These are phyloP conservation scores for Eudemis profundana DNA, from an alignment of 2,888 invertebrate genomes.

Conservation along the genomic window DNA sequence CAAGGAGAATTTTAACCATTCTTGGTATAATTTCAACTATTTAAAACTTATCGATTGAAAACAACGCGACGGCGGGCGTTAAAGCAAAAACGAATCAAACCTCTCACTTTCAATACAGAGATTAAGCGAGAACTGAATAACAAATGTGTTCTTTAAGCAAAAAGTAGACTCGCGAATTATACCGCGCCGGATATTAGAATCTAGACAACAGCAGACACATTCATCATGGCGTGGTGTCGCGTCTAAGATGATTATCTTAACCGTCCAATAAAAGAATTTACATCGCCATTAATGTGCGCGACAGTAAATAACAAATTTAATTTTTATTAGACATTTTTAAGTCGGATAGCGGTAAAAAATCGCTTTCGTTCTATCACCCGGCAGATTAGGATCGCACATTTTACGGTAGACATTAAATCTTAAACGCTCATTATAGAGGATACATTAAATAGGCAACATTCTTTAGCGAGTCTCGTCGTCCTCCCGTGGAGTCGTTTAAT, in stretches of 20 bases:
- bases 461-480: slow-evolving; percentile 62
- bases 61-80: slow-evolving; percentile 29
- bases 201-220: slow-evolving; percentile 37
- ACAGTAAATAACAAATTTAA: slow-evolving; percentile 68
- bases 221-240: slow-evolving; percentile 35
- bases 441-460: slow-evolving; percentile 73
- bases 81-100: slow-evolving; percentile 24
- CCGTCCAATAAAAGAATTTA: slow-evolving; percentile 62
- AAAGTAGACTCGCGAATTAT: slow-evolving; percentile 40
- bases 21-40: slow-evolving; percentile 46
- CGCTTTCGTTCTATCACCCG: slow-evolving; percentile 62
- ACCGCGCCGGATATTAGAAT: slow-evolving; percentile 40
- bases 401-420: slow-evolving; percentile 63
- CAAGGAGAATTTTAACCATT: slow-evolving; percentile 48
- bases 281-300: slow-evolving; percentile 60
- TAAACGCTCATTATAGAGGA: slow-evolving; percentile 66
- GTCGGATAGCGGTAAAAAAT: slow-evolving; percentile 70
- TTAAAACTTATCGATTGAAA: slow-evolving; percentile 30
- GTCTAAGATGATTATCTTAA: slow-evolving; percentile 55
- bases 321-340: slow-evolving; percentile 71
- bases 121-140: slow-evolving; percentile 31
- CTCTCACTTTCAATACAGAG: slow-evolving; percentile 38
- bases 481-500: slow-evolving; percentile 61
- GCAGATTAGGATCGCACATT: slow-evolving; percentile 66
- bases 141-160: slow-evolving; percentile 29